Base-by-base conservation (phyloP, 2,888 invertebrate species). In the Lasioglossum zephyrum region DNA sequence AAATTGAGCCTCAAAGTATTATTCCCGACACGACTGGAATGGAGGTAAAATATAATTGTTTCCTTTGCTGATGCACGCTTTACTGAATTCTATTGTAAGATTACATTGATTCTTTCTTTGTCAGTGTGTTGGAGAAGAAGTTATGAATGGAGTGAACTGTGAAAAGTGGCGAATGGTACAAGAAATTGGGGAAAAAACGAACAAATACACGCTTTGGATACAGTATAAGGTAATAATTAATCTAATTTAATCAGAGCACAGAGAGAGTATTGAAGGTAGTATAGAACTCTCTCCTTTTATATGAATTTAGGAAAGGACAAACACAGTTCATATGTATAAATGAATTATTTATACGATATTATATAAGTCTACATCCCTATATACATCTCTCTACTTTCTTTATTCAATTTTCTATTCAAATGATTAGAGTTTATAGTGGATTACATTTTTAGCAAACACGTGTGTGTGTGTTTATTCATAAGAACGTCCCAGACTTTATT, bases 171-270 rank as follows among this genome's bases (percentile, higher is more conserved):
- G 96, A 75, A 95, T 97, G 92, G 96, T 96, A 22, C 96, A 97
- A 88, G 96, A 96, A 0, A 95, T 97, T 70, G 98, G 97, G 0
- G 97, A 97, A 84, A 99, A 99, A 95, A 96, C 97, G 66, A 99
- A 98, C 95, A 97, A 97, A 86, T 99, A 99, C 94, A 97, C 97
- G 0, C 96, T 99, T 96, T 99, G 98, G 98, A 96, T 99, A 77
- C 96, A 97, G 74, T 97, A 97, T 92, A 97, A 96, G 96, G 97
- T 96, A 92, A 90, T 31, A 60, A 70, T 63, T 63, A 63, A 31
- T 63, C 18, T 63, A 31, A 31, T 63, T 44, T 44, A 44, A 44
- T 44, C 11, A 44, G 44, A 11, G 41, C 9, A 44, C 11, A n/a
- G n/a, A n/a, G n/a, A 44, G 11, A 60, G 13, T 60, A 60, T 26